Conservation (phyloP, 1,140 invertebrate species). For the Lethrus apterus region DNA sequence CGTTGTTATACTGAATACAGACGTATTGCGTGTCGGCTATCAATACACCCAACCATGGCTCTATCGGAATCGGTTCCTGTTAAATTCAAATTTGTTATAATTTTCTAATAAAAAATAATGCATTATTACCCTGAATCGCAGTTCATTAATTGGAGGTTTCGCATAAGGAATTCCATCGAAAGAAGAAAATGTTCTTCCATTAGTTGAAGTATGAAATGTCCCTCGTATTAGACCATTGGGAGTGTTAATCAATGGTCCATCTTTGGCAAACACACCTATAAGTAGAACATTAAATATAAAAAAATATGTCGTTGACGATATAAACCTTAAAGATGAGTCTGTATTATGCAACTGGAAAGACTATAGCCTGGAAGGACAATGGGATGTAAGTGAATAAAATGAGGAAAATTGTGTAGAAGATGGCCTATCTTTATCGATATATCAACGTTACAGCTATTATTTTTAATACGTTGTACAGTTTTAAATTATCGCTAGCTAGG, state of each 20-base stretch:
- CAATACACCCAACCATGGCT: slow-evolving; percentile 20
- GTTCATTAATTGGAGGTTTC: slow-evolving; percentile 35
- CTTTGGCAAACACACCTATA: background rate
- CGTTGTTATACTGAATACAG: slow-evolving; percentile 5
- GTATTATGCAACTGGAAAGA: too few relatives aligned
- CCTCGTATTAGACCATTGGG: slow-evolving; percentile 18
- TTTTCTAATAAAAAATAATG: background rate
- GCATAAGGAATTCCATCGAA: slow-evolving; percentile 58
- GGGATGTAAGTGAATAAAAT: too few relatives aligned
- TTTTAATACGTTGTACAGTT: too few relatives aligned
- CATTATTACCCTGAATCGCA: slow-evolving; percentile 4
- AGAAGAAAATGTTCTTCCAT: slow-evolving; percentile 43
- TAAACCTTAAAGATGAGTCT: too few relatives aligned
- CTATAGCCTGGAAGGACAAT: too few relatives aligned
- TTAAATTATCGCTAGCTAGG: too few relatives aligned
- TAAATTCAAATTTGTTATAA: background rate
- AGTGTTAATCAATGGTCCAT: slow-evolving; percentile 9
- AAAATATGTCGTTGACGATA: too few relatives aligned
- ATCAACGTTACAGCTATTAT: too few relatives aligned
- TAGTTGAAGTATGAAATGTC: slow-evolving; percentile 23
- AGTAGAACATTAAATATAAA: too few relatives aligned
- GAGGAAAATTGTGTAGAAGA: too few relatives aligned
- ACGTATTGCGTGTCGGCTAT: slow-evolving; percentile 13
- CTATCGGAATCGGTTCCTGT: slow-evolving; percentile 18
- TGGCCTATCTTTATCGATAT: too few relatives aligned